A percentile compares a stretch with the other conserved stretches of the same genome.
These are phyloP conservation scores for Tetragonula carbonaria DNA, from an alignment of 2,888 invertebrate species.

Conservation along the genomic window DNA sequence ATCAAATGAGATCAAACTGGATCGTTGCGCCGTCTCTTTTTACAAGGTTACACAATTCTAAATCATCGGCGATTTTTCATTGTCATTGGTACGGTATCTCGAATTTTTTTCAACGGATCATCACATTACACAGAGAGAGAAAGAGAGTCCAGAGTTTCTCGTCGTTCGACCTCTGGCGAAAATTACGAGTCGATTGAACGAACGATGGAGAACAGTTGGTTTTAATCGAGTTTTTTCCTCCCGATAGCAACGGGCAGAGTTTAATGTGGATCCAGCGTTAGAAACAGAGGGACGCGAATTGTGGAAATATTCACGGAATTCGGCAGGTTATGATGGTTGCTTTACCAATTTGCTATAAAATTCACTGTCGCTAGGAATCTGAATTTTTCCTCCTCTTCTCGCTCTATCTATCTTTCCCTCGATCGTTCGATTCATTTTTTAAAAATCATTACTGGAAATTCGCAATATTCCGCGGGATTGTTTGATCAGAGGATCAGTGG, in stretches of 20 bases:
- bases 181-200: too few species aligned
- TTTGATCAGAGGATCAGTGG: slow-evolving; percentile 54
- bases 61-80: too few species aligned
- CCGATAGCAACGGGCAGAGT: not conserved
- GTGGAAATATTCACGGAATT: slow-evolving; percentile 1
- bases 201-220: not conserved
- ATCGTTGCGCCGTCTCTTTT: too few species aligned
- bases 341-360: slow-evolving; percentile 29
- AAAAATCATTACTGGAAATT: slow-evolving; percentile 44
- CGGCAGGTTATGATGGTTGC: slow-evolving; percentile 10
- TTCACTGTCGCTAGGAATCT: not conserved
- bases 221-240: not conserved
- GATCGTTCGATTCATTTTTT: not conserved
- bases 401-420: not conserved
- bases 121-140: too few species aligned
- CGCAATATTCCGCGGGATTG: slow-evolving; percentile 46
- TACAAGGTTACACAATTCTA: too few species aligned
- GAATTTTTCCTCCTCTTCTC: not conserved
- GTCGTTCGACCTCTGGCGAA: not conserved
- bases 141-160: not conserved
- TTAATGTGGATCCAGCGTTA: not conserved
- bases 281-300: not conserved
- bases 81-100: too few species aligned
- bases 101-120: too few species aligned
- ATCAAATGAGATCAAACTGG: too few species aligned